Evolutionary conservation across 2,797 vertebrate species (phyloP).

Genomic region (Eospalax fontanierii): DNA sequence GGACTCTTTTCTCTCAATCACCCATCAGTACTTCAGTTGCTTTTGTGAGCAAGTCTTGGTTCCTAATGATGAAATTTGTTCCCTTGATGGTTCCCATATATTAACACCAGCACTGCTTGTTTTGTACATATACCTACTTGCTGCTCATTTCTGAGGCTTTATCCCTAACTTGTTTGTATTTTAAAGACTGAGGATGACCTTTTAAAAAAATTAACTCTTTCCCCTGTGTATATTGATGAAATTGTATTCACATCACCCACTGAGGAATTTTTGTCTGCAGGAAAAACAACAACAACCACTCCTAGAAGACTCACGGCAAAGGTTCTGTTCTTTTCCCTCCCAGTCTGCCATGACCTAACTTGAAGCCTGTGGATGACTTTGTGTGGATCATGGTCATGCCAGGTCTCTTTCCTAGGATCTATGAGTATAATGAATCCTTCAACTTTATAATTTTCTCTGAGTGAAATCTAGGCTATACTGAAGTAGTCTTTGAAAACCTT

Average conservation of each 20-base stretch:
- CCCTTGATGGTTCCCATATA: not conserved
- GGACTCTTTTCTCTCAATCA: slow-evolving; percentile 26
- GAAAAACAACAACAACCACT: not conserved
- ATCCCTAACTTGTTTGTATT: not conserved
- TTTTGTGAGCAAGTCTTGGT: slow-evolving; percentile 34
- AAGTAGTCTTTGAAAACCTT: not conserved
- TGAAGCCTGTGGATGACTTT: not conserved
- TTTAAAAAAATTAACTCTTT: too few species aligned
- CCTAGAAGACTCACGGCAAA: not conserved
- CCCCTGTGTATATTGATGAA: too few species aligned
- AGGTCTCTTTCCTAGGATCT: not conserved
- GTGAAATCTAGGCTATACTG: not conserved
- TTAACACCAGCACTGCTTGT: not conserved
- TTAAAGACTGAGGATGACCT: not conserved
- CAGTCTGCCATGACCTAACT: not conserved
- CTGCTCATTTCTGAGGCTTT: not conserved
- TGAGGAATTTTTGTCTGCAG: too few species aligned
- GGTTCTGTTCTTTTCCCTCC: fast-evolving
- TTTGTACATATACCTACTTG: not conserved
- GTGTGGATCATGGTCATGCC: not conserved
- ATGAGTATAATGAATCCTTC: not conserved
- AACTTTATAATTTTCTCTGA: not conserved
- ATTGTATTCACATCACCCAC: not conserved
- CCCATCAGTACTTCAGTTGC: not conserved
- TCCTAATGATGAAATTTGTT: not conserved